Evolutionary conservation across 2,113 vertebrate species (phyloP).

Genomic region (Periophthalmus modestus): DNA sequence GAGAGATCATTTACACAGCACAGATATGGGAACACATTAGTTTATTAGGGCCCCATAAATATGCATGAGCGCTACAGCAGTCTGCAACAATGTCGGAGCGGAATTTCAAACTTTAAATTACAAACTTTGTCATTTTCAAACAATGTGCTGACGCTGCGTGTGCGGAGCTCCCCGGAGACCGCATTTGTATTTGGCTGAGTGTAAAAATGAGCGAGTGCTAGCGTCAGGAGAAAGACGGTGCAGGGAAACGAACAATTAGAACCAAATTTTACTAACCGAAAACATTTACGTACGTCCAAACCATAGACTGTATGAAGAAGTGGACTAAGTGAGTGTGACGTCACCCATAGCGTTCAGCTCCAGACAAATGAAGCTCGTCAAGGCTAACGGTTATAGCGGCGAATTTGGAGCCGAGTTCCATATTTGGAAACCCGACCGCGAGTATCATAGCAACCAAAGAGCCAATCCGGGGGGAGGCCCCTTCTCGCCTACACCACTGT

Average conservation of each 20-base stretch:
- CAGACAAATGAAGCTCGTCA: too few relatives aligned
- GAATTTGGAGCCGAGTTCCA: too few relatives aligned
- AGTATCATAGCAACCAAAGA: too few relatives aligned
- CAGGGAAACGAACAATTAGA: background rate
- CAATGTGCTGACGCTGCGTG: slow-evolving; percentile 27
- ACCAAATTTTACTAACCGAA: background rate
- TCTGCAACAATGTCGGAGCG: slow-evolving; percentile 28
- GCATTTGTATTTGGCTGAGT: slow-evolving; percentile 16
- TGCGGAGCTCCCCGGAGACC: slow-evolving; percentile 14
- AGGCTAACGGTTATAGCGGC: too few relatives aligned
- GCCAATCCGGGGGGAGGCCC: too few relatives aligned
- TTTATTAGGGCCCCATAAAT: slow-evolving; percentile 38
- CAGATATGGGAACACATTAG: slow-evolving; percentile 41
- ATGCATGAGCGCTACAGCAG: slow-evolving; percentile 49
- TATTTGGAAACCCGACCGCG: too few relatives aligned
- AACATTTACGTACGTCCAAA: background rate
- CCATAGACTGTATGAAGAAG: too few relatives aligned
- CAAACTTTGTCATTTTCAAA: slow-evolving; percentile 38
- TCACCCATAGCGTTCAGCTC: too few relatives aligned
- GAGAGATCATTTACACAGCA: slow-evolving; percentile 41
- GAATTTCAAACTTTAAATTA: slow-evolving; percentile 48
- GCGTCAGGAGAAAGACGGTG: background rate
- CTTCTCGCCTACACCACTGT: too few relatives aligned
- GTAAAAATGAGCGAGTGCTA: background rate
- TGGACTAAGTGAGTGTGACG: too few relatives aligned